Conservation (phyloP, 2,113 vertebrate species). For the Parus major region DNA sequence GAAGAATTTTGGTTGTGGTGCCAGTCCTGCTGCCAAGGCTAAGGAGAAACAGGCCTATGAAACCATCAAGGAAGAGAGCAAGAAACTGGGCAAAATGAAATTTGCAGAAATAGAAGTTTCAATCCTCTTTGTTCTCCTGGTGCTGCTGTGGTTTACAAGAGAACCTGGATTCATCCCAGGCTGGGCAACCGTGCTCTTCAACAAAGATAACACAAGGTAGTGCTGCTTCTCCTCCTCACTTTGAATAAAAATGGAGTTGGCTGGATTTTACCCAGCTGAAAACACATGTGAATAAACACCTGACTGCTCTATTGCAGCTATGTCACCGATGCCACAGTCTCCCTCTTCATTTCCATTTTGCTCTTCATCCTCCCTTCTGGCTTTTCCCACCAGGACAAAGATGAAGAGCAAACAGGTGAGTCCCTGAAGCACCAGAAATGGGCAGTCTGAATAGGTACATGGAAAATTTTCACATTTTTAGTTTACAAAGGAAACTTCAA, state of each 20-base stretch:
- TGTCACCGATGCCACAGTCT: constrained; percentile 85
- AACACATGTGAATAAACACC: background rate
- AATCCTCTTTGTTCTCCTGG: constrained; percentile 78
- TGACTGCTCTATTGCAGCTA: constrained; percentile 66
- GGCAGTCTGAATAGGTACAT: background rate
- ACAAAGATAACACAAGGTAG: constrained; percentile 56
- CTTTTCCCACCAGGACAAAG: background rate
- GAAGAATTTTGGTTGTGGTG: constrained; percentile 81
- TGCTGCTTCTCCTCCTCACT: background rate
- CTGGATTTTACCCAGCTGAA: background rate
- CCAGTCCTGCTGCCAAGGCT: background rate
- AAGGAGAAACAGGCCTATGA: constrained; percentile 71
- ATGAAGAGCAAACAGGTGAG: constrained; percentile 9
- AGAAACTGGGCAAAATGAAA: constrained; percentile 79
- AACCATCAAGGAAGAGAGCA: constrained; percentile 78
- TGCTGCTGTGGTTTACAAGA: constrained; percentile 90
- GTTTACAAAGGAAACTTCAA: background rate
- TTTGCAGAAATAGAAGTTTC: constrained; percentile 82
- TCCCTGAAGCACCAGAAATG: background rate
- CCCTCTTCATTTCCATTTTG: constrained; percentile 80
- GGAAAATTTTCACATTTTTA: background rate
- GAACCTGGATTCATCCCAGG: constrained; percentile 89
- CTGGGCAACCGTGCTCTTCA: constrained; percentile 83
- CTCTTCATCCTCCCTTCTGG: constrained; percentile 87
- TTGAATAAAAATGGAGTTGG: background rate